Conservation (phyloP, 2,113 vertebrate genomes). For the Falco punctatus region DNA sequence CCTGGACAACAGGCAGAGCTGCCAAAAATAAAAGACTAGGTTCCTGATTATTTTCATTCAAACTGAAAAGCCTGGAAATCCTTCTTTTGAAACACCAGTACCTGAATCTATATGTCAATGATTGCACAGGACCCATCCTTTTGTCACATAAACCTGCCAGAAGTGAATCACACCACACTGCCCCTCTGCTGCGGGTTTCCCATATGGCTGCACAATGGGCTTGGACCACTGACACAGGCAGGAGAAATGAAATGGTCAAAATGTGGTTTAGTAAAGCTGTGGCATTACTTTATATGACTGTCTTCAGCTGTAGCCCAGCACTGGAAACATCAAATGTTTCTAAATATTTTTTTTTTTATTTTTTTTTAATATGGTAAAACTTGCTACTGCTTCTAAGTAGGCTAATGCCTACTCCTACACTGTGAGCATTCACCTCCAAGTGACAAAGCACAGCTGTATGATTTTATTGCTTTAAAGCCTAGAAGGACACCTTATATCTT, state of each 20-base stretch:
- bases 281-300: background rate
- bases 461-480: background rate
- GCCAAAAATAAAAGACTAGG: no score
- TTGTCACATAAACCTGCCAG: background rate
- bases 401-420: background rate
- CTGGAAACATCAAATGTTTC: background rate
- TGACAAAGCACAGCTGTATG: background rate
- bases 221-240: background rate
- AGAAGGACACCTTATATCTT: background rate
- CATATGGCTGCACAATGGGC: rapidly evolving
- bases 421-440: background rate
- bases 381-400: background rate
- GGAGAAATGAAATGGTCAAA: background rate
- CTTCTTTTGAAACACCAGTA: background rate
- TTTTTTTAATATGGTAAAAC: background rate
- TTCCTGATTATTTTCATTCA: background rate
- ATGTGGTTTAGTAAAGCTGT: background rate
- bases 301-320: background rate
- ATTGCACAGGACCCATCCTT: rapidly evolving
- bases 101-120: background rate
- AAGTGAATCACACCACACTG: background rate
- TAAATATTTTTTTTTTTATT: no score
- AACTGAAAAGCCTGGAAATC: background rate
- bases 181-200: background rate
- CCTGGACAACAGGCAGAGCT: background rate